Evolutionary conservation across 1,140 invertebrate genomes (phyloP), one percentile per base, ranked within the genome.

Genomic region (Oryzaephilus surinamensis): DNA sequence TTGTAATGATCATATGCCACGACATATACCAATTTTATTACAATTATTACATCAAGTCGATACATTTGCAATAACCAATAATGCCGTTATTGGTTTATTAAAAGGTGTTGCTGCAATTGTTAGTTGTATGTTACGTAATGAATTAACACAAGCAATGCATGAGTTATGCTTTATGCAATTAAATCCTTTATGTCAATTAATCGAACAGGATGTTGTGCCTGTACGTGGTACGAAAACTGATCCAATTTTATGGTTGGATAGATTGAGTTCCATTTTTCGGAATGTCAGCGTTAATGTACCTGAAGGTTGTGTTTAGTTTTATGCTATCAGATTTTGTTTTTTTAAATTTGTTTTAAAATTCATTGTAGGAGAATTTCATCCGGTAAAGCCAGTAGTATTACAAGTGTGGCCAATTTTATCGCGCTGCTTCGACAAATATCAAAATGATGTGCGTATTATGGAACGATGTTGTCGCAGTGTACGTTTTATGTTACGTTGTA

Each of bases 181-280:
- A n/a, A 72, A 66, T 32, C 78, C 79, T 4, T 57, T 91, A 14
- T 65, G 67, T 44, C 52, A 72, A 43, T 56, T 84, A 39, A 60
- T 78, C 29, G 64, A 76, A 46, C 61, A 65, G 19, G 61, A 59
- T 50, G 48, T 51, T 3, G 44, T 58, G 15, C 56, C 60, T 2
- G 43, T 64, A 4, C 53, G 56, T 53, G 66, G 65, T 32, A 65
- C 62, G 8, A 70, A 77, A 49, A 70, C 63, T 21, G 91, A 97
- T 71, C 92, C 93, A n/a, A 78, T 79, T 13, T 66, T 89, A 40
- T 97, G 91, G 89, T 66, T 99, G 24, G 93, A 97, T 68, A 72
- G 93, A 51, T 67, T 97, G 38, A 79, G 92, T 12, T 81, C 87
- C 27, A 77, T 98, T 43, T 94, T 97, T 64, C 78, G 83, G 42